These are phyloP conservation scores for Aricia agestis DNA, from an alignment of 1,140 invertebrate genomes.

Conservation along the genomic window DNA sequence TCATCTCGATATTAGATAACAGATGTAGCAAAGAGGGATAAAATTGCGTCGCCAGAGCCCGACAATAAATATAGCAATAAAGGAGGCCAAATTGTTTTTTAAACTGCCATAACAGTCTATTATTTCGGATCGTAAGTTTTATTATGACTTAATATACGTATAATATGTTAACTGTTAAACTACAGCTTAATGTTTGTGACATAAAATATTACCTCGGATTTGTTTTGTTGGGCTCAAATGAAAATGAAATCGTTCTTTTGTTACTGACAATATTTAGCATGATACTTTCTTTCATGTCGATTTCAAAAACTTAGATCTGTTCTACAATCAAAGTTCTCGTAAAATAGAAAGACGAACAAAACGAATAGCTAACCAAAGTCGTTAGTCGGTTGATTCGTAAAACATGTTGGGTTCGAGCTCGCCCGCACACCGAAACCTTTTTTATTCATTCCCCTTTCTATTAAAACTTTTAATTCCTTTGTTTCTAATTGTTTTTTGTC, in stretches of 20 bases:
- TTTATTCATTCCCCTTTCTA: conserved; percentile 10
- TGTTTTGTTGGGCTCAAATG: not conserved
- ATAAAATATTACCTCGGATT: not conserved
- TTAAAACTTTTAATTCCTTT: conserved; percentile 15
- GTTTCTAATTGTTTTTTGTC: conserved; percentile 8
- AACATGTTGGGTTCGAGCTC: not conserved
- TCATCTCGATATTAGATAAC: conserved; percentile 9
- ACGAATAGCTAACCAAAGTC: not conserved
- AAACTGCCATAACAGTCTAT: conserved; percentile 11
- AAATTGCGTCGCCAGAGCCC: conserved; percentile 5
- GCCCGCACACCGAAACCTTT: not conserved
- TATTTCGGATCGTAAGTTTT: conserved; percentile 6
- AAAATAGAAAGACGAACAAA: not conserved
- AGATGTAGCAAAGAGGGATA: conserved; percentile 13
- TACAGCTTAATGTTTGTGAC: not conserved
- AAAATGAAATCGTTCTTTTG: not conserved
- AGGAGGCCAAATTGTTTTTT: conserved; percentile 14
- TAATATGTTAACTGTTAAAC: not conserved
- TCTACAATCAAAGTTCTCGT: not conserved
- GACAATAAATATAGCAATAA: conserved; percentile 13
- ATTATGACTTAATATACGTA: conserved; percentile 5
- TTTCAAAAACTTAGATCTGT: not conserved
- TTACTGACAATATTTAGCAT: too few species aligned
- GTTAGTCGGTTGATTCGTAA: conserved; percentile 11
- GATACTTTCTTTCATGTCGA: too few species aligned